These are phyloP conservation scores for Thereva nobilitata DNA, from an alignment of 2,888 invertebrate species.

Conservation along the genomic window DNA sequence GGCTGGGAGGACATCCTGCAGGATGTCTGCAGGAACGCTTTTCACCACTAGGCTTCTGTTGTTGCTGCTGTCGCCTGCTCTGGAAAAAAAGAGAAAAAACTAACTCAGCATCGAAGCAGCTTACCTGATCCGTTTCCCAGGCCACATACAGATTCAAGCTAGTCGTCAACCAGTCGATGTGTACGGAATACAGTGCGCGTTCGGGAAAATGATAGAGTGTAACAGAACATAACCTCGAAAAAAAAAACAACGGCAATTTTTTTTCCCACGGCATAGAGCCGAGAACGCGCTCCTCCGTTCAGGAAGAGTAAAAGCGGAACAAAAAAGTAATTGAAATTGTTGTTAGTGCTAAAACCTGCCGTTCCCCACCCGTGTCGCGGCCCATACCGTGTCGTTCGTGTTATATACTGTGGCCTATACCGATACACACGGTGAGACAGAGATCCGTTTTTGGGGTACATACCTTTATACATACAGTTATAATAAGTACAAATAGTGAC, in stretches of 20 bases:
- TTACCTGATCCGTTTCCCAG: conserved; percentile 35
- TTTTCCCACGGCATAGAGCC: too few species aligned
- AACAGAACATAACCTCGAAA: conserved; percentile 13
- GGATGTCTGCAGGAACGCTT: conserved; percentile 22
- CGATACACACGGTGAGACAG: too few species aligned
- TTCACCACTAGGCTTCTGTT: conserved; percentile 37
- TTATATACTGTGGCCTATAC: not conserved
- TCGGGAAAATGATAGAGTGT: conserved; percentile 34
- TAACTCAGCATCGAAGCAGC: conserved; percentile 18
- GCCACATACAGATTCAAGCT: conserved; percentile 34
- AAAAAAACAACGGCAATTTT: conserved; percentile 7
- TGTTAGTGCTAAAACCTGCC: conserved; percentile 11
- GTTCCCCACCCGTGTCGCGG: conserved; percentile 8
- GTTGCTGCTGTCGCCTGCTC: conserved; percentile 1
- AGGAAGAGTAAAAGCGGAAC: not conserved
- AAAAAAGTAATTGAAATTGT: conserved; percentile 16
- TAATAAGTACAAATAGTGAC: conserved; percentile 3
- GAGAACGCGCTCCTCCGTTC: too few species aligned
- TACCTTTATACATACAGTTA: not conserved
- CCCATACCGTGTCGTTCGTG: conserved; percentile 7
- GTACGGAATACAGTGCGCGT: conserved; percentile 23
- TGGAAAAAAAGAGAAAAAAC: conserved; percentile 31
- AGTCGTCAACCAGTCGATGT: conserved; percentile 40
- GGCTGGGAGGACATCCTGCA: not conserved
- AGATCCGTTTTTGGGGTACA: not conserved